These are phyloP conservation scores for Napeogenes sylphis DNA, from an alignment of 2,888 invertebrate genomes.

Conservation along the genomic window DNA sequence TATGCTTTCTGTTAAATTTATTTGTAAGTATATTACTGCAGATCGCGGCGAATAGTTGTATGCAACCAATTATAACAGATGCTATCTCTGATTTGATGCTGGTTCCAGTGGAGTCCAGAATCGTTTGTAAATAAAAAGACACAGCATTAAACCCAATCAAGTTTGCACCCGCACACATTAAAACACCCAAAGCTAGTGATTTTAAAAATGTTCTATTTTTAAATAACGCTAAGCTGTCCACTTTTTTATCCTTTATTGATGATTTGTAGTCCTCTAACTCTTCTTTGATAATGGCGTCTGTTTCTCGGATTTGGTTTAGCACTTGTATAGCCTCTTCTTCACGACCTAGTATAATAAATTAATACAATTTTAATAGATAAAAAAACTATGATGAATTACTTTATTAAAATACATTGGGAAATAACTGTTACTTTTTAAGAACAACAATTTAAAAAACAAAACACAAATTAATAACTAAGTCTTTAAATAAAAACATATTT, in stretches of 20 bases:
- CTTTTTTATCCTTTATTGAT: slow-evolving; percentile 25
- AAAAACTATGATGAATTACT: too few species aligned
- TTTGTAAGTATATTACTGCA: slow-evolving; percentile 44
- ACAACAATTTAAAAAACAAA: too few species aligned
- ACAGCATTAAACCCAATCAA: slow-evolving; percentile 52
- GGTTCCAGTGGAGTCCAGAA: slow-evolving; percentile 51
- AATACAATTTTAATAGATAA: background rate
- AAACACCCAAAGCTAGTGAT: slow-evolving; percentile 34
- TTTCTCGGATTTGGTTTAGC: slow-evolving; percentile 47
- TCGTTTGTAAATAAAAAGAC: slow-evolving; percentile 52
- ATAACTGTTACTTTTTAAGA: too few species aligned
- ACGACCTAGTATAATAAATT: slow-evolving; percentile 40
- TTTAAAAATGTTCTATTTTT: slow-evolving; percentile 40
- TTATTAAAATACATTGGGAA: too few species aligned
- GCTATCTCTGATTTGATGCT: slow-evolving; percentile 47
- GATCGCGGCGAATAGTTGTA: slow-evolving; percentile 50
- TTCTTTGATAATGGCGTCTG: slow-evolving; percentile 44
- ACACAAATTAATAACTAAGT: too few species aligned
- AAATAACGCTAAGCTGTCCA: slow-evolving; percentile 31
- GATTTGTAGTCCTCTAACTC: slow-evolving; percentile 50
- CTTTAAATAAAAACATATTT: too few species aligned
- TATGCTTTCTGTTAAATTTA: slow-evolving; percentile 45
- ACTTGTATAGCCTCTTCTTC: slow-evolving; percentile 46
- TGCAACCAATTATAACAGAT: slow-evolving; percentile 50
- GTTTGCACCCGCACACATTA: slow-evolving; percentile 39